Conservation (phyloP, 2,888 invertebrate genomes). For the Coenonympha glycerion region DNA sequence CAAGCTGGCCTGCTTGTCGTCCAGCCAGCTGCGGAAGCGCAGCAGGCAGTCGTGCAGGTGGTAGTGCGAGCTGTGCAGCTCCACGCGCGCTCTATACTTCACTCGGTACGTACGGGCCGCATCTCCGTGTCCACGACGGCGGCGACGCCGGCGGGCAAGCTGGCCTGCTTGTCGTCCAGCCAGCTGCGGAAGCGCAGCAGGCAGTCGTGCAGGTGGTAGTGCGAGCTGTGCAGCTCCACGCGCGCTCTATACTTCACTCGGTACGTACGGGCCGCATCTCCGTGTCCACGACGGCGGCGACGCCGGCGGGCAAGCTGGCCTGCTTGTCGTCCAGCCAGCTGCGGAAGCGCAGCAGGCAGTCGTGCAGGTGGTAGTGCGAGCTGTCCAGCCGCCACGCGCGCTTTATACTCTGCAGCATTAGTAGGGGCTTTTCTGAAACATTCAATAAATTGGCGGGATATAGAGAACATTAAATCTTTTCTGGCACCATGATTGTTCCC, state of each 20-base stretch:
- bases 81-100: neutral
- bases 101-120: conserved; percentile 19
- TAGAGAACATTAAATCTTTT: too few species aligned
- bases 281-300: conserved; percentile 71
- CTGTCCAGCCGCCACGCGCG: conserved; percentile 83
- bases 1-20: conserved; percentile 39
- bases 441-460: too few species aligned
- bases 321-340: conserved; percentile 48
- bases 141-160: conserved; percentile 65
- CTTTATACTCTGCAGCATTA: conserved; percentile 97
- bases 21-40: conserved; percentile 78
- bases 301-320: conserved; percentile 60
- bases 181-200: conserved; percentile 82
- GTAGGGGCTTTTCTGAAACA: conserved; percentile 85
- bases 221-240: conserved; percentile 80
- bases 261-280: conserved; percentile 73
- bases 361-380: conserved; percentile 87
- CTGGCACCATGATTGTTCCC: too few species aligned
- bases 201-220: conserved; percentile 91
- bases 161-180: conserved; percentile 41
- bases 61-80: conserved; percentile 63
- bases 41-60: conserved; percentile 91
- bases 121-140: conserved; percentile 75
- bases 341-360: conserved; percentile 87
- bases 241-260: conserved; percentile 86